A percentile compares a stretch with the other conserved stretches of the same genome.
Conservation (phyloP, 2,113 vertebrate species). For the Microcebus tavaratra region DNA sequence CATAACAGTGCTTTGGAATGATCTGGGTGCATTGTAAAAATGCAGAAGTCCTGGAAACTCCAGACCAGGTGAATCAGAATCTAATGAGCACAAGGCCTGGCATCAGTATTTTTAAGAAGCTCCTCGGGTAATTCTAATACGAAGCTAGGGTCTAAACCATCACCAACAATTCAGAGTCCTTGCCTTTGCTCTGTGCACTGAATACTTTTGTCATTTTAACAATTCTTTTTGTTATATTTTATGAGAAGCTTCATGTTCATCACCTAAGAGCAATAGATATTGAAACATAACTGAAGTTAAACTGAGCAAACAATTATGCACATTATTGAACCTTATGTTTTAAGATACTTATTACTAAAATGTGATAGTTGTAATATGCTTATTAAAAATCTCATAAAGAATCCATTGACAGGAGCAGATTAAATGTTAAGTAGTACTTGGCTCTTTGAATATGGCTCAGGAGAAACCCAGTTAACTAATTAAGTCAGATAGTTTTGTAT, state of each 20-base stretch:
- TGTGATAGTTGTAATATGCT: background rate
- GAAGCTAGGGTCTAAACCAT: background rate
- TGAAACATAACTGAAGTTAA: background rate
- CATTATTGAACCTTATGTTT: background rate
- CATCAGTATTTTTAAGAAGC: background rate
- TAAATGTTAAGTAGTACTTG: background rate
- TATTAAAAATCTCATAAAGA: background rate
- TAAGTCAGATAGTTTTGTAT: background rate
- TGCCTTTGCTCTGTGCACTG: background rate
- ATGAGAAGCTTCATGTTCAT: background rate
- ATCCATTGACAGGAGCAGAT: background rate
- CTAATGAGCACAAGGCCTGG: background rate
- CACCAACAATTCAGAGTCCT: background rate
- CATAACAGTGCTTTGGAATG: background rate
- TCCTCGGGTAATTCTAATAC: background rate
- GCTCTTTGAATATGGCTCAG: background rate
- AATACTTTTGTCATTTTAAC: background rate
- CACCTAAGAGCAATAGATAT: background rate
- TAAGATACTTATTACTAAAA: background rate
- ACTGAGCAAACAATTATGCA: background rate
- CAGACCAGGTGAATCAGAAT: background rate
- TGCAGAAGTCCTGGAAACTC: background rate
- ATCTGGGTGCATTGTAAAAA: background rate
- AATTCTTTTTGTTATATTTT: background rate
- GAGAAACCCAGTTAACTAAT: constrained; percentile 13